A percentile compares a stretch with the other conserved stretches of the same genome.
phyloP scores from a whole-genome alignment of 2,888 invertebrate species.

The Tortrix viridana region DNA sequence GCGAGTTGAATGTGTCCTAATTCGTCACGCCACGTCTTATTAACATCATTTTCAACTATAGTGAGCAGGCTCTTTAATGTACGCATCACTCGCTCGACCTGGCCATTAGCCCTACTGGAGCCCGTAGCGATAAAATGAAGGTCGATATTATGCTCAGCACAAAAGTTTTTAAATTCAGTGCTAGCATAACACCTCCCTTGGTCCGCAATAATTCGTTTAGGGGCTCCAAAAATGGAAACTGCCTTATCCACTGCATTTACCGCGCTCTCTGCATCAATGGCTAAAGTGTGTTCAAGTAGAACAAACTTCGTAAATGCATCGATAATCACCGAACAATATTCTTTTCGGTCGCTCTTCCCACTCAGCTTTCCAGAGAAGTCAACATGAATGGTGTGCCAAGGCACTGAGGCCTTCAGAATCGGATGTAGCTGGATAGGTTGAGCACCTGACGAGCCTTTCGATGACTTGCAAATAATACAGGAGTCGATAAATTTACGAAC shows the following conservation, averaged over 20 bases:
- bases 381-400: not conserved
- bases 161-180: slow-evolving; percentile 40
- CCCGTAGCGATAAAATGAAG: slow-evolving; percentile 38
- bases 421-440: slow-evolving; percentile 1
- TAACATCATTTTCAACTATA: too few species aligned
- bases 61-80: too few species aligned
- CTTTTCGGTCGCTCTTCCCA: too few species aligned
- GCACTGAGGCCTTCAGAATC: not conserved
- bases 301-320: not conserved
- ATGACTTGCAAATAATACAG: slow-evolving; percentile 7
- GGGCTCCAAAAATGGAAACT: not conserved
- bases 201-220: slow-evolving; percentile 34
- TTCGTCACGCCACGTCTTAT: too few species aligned
- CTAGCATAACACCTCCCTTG: slow-evolving; percentile 41
- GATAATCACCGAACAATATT: too few species aligned
- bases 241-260: not conserved
- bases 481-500: slow-evolving; percentile 29
- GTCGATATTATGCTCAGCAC: slow-evolving; percentile 31
- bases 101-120: slow-evolving; percentile 24
- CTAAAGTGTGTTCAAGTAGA: not conserved
- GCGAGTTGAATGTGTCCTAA: too few species aligned
- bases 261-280: not conserved
- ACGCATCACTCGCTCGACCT: not conserved
- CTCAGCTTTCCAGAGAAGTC: not conserved
- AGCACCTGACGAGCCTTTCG: slow-evolving; percentile 17